Conservation (phyloP, 2,888 invertebrate species). For the Phymatocera aterrima region DNA sequence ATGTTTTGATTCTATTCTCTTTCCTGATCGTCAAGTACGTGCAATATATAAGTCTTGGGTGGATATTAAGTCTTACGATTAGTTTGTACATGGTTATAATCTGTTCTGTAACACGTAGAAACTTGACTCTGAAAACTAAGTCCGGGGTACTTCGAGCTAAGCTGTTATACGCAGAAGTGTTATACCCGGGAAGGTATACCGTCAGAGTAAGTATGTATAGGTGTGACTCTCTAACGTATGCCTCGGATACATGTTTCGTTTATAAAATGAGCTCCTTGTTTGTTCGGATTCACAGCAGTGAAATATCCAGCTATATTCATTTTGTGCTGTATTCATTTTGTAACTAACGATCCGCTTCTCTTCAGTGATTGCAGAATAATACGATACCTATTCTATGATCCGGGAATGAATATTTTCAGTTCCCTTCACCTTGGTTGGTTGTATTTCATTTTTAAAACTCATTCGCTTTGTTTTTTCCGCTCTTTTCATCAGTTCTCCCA, state of each 20-base stretch:
- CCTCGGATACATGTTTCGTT: not conserved
- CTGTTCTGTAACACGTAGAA: constrained; percentile 24
- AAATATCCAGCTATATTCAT: not conserved
- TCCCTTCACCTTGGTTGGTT: no score
- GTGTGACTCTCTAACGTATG: constrained; percentile 6
- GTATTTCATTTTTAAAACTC: not conserved
- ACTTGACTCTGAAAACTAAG: constrained; percentile 21
- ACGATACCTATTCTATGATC: not conserved
- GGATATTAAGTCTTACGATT: not conserved
- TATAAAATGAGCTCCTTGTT: constrained; percentile 22
- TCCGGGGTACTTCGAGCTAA: constrained; percentile 26
- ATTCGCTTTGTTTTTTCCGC: not conserved
- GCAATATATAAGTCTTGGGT: not conserved
- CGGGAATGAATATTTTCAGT: not conserved
- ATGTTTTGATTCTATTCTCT: no score
- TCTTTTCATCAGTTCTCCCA: no score
- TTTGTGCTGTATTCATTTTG: not conserved
- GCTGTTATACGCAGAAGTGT: constrained; percentile 26
- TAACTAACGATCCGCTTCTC: not conserved
- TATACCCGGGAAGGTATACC: not conserved
- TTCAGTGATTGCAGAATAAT: not conserved
- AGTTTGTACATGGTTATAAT: constrained; percentile 18
- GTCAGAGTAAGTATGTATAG: no score
- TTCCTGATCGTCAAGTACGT: not conserved
- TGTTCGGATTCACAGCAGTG: not conserved